phyloP scores from a whole-genome alignment of 1,140 invertebrate species.

The Drosophila pandora region DNA sequence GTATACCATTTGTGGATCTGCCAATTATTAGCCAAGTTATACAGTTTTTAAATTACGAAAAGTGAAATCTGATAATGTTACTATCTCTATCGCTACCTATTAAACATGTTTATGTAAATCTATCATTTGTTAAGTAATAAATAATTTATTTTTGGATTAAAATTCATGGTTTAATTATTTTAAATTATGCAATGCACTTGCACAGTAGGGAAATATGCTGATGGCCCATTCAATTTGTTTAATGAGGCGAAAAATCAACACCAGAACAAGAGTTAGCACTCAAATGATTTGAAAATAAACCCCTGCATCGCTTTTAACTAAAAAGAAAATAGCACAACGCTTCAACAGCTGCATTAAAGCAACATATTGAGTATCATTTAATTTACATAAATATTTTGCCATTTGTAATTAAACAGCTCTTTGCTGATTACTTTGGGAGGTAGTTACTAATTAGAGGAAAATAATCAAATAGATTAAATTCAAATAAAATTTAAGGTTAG shows the following conservation, averaged over 20 bases:
- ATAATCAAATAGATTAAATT: neutral
- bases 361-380: neutral
- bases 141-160: neutral
- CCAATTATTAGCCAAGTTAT: too few species aligned
- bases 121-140: too few species aligned
- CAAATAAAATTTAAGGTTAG: neutral
- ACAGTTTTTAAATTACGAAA: too few species aligned
- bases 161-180: neutral
- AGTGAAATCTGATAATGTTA: too few species aligned
- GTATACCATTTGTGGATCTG: too few species aligned
- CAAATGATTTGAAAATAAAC: constrained; percentile 42
- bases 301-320: neutral
- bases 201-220: neutral
- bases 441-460: neutral
- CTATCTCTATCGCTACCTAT: too few species aligned
- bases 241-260: constrained; percentile 53
- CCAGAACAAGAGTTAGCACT: neutral
- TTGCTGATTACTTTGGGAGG: constrained; percentile 3
- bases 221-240: constrained; percentile 29
- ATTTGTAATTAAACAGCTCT: neutral
- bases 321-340: neutral
- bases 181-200: neutral
- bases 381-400: constrained; percentile 13
- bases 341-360: constrained; percentile 17
- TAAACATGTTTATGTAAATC: too few species aligned